Evolutionary conservation across 1,140 invertebrate genomes (phyloP).

Genomic region (Oryctes rhinoceros): DNA sequence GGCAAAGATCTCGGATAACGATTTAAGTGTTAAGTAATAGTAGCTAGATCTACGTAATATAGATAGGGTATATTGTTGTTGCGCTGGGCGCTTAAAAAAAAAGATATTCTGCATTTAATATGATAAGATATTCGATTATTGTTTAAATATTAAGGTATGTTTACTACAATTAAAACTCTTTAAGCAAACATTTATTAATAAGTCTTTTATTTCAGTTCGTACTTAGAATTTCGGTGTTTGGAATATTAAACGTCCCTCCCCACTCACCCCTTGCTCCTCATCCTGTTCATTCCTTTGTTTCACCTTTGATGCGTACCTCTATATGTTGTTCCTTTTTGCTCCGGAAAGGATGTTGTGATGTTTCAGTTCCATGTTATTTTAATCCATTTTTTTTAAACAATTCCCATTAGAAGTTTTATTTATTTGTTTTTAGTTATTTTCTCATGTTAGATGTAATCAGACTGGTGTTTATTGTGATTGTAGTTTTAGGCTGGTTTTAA

Average conservation of each 20-base stretch:
- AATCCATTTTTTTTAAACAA: conserved; percentile 11
- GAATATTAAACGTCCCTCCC: not conserved
- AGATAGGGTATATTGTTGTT: not conserved
- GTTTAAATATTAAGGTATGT: conserved; percentile 32
- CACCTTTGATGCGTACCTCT: not conserved
- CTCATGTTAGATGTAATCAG: conserved; percentile 33
- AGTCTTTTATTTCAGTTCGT: conserved; percentile 40
- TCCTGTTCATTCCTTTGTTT: too few relatives aligned
- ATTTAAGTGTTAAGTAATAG: conserved; percentile 10
- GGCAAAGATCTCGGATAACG: conserved; percentile 41
- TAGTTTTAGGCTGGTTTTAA: conserved; percentile 41
- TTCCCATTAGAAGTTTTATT: conserved; percentile 21
- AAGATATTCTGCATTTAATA: conserved; percentile 16
- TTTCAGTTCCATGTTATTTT: conserved; percentile 36
- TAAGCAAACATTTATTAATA: conserved; percentile 23
- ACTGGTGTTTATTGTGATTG: conserved; percentile 40
- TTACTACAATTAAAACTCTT: conserved; percentile 31
- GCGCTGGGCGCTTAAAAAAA: not conserved
- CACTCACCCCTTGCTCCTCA: not conserved
- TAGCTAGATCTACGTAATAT: not conserved
- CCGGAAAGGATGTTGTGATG: not conserved
- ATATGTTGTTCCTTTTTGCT: conserved; percentile 12
- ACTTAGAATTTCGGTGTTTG: conserved; percentile 14
- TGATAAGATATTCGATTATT: conserved; percentile 26
- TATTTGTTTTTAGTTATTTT: conserved; percentile 39